Conservation (phyloP, 1,140 invertebrate genomes). For the Bombus turneri region DNA sequence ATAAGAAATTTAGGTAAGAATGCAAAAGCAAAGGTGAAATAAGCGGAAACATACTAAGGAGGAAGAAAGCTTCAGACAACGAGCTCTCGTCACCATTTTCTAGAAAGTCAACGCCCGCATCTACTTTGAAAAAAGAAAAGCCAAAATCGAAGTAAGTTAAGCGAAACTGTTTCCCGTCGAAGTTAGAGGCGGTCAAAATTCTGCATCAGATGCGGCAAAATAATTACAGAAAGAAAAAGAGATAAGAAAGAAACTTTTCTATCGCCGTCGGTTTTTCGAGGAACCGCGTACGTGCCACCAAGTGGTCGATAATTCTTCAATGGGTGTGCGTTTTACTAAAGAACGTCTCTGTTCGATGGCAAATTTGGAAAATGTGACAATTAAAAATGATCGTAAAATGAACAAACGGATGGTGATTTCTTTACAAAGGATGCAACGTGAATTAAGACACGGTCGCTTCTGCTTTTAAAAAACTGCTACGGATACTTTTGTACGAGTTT, state of each 20-base stretch:
- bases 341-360: background rate
- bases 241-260: constrained; percentile 60
- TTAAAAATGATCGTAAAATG: background rate
- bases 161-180: background rate
- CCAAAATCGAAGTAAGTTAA: background rate
- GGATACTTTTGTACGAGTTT: constrained; percentile 58
- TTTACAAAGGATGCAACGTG: background rate
- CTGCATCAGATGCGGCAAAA: constrained; percentile 72
- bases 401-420: background rate
- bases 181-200: constrained; percentile 51
- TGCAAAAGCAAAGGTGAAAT: constrained; percentile 65
- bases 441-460: background rate
- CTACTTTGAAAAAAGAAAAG: background rate
- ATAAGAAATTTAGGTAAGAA: constrained; percentile 44
- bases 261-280: constrained; percentile 55
- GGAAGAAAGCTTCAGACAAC: constrained; percentile 50
- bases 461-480: background rate
- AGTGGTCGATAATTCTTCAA: constrained; percentile 65
- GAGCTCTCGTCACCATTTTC: constrained; percentile 48
- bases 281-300: constrained; percentile 62
- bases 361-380: background rate
- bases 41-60: constrained; percentile 72
- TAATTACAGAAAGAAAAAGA: background rate
- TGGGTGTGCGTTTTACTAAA: constrained; percentile 55
- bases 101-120: constrained; percentile 24